Evolutionary conservation across 2,797 vertebrate genomes (phyloP).

Genomic region (Mionectes olivaceus): DNA sequence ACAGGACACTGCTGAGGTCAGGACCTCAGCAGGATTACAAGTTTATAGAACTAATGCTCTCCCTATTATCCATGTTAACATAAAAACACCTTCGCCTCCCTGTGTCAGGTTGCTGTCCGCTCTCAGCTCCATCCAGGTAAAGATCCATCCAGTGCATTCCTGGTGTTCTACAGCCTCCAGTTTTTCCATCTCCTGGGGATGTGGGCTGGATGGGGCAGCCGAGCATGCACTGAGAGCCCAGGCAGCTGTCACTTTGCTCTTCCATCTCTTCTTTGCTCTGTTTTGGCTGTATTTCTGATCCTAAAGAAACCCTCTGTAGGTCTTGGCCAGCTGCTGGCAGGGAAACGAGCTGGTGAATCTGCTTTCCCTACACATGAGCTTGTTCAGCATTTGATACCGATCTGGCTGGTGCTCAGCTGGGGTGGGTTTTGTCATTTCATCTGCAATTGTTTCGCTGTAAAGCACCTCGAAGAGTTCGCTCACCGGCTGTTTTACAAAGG

Average conservation of each 20-base stretch:
- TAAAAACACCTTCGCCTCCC: background rate
- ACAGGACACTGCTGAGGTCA: slow-evolving; percentile 27
- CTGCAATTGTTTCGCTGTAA: slow-evolving; percentile 37
- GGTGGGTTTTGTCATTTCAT: slow-evolving; percentile 50
- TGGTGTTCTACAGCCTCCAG: background rate
- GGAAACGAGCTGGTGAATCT: slow-evolving; percentile 39
- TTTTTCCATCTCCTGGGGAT: background rate
- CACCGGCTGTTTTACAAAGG: slow-evolving; percentile 3
- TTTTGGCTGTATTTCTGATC: slow-evolving; percentile 22
- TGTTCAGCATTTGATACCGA: slow-evolving; percentile 14
- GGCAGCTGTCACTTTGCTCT: slow-evolving; percentile 34
- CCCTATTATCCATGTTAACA: background rate
- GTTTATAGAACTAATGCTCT: background rate
- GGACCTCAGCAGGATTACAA: slow-evolving; percentile 32
- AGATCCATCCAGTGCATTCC: background rate
- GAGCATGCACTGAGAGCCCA: background rate
- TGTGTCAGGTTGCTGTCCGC: rapidly evolving
- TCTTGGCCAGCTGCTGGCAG: slow-evolving; percentile 27
- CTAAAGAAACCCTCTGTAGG: background rate
- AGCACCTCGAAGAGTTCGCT: background rate
- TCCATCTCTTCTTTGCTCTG: background rate
- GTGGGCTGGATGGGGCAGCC: background rate
- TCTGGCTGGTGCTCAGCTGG: slow-evolving; percentile 16
- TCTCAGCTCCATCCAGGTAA: background rate
- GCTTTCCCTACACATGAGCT: background rate